A percentile compares a stretch with the other conserved stretches of the same genome.
phyloP scores from a whole-genome alignment of 2,888 invertebrate genomes.

The Ophion ellenae region DNA sequence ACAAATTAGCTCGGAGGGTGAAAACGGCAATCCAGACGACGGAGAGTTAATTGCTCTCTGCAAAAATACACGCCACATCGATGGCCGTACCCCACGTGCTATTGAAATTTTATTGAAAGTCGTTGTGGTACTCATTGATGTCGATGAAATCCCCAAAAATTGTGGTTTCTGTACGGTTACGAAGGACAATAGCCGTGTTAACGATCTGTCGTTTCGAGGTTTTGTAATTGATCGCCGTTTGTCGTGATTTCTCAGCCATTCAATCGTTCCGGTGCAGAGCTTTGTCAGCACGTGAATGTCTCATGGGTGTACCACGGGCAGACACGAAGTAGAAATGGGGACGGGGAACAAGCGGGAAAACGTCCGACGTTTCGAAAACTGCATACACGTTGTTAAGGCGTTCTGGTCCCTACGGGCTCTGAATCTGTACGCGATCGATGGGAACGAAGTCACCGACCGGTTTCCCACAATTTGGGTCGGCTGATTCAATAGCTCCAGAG shows the following conservation, averaged over 20 bases:
- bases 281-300: slow-evolving; percentile 45
- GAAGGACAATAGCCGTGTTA: slow-evolving; percentile 58
- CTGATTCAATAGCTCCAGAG: slow-evolving; percentile 68
- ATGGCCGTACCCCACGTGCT: slow-evolving; percentile 31
- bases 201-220: slow-evolving; percentile 46
- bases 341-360: slow-evolving; percentile 32
- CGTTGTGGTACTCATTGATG: no score
- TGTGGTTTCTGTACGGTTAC: slow-evolving; percentile 22
- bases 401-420: slow-evolving; percentile 32
- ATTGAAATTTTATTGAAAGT: no score
- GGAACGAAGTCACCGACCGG: slow-evolving; percentile 56
- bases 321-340: slow-evolving; percentile 8
- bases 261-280: slow-evolving; percentile 36
- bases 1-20: slow-evolving; percentile 2
- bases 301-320: background rate
- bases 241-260: slow-evolving; percentile 45
- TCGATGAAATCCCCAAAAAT: background rate
- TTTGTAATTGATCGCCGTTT: slow-evolving; percentile 48
- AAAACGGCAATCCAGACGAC: slow-evolving; percentile 3
- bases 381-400: slow-evolving; percentile 51
- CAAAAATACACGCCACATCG: slow-evolving; percentile 71
- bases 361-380: slow-evolving; percentile 47
- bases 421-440: slow-evolving; percentile 52
- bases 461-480: slow-evolving; percentile 62
- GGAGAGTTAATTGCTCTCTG: slow-evolving; percentile 70